Evolutionary conservation across 2,113 vertebrate genomes (phyloP).

Genomic region (Helogale parvula): DNA sequence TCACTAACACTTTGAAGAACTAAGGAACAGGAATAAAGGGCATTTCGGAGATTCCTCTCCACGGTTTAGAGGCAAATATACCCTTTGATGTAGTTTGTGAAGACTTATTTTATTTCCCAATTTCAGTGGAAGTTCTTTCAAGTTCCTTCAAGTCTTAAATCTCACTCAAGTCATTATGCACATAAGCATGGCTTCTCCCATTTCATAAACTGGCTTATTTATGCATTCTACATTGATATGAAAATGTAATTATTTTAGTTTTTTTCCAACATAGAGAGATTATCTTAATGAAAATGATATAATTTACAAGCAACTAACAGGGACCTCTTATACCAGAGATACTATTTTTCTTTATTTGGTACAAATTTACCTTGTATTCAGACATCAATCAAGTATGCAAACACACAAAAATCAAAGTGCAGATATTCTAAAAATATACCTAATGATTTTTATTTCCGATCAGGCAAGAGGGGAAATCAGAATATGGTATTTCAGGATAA

Average conservation of each 20-base stretch:
- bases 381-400: background rate
- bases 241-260: conserved; percentile 18
- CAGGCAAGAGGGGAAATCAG: conserved; percentile 33
- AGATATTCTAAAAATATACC: conserved; percentile 24
- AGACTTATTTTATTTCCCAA: background rate
- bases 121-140: background rate
- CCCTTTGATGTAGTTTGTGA: background rate
- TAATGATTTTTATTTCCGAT: background rate
- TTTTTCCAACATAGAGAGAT: background rate
- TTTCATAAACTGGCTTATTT: background rate
- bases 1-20: background rate
- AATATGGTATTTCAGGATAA: background rate
- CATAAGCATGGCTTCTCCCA: background rate
- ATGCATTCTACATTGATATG: background rate
- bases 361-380: background rate
- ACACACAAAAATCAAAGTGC: background rate
- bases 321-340: background rate
- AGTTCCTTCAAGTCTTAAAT: background rate
- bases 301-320: conserved; percentile 15
- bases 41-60: background rate
- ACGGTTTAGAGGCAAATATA: background rate
- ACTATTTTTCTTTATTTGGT: conserved; percentile 46
- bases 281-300: background rate
- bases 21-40: background rate
- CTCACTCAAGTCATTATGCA: background rate